Base-by-base conservation (phyloP, 2,888 invertebrate genomes). In the Fragum sueziense region DNA sequence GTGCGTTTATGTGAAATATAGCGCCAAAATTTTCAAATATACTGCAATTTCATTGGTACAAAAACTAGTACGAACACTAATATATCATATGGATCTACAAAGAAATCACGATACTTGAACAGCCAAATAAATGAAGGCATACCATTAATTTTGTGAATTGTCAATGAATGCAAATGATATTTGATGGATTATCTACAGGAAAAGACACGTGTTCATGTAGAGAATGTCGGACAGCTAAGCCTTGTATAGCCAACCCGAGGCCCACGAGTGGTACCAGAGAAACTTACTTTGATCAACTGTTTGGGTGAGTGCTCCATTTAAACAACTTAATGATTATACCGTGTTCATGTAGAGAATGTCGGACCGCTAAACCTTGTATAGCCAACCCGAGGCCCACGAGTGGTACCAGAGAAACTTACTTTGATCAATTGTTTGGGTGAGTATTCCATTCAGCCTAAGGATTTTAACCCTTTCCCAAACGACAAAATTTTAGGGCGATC, bases 351-450 rank as follows among this genome's bases (percentile, higher is more conserved):
- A n/a, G 27, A n/a, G 65, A 65, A 25, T 65, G 65, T 11, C 37
- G 27, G 3, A 34, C 65, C 14, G n/a, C 65, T 6, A 33, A 65
- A 27, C 65, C 65, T 3, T 65, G 65, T 25, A 41, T 65, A 25
- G 25, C 65, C 25, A 27, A 65, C 14, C 65, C 65, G 1, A 33
- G 65, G 17, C 65, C 65, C 3, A 65, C 65, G 4, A 65, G 65
- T 20, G 41, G 14, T 34, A 65, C 65, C 11, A 29, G 65, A 11
- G 41, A 65, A 34, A 65, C 37, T 0, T 65, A 65, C 22, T 65
- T 65, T 41, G 65, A 65, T 33, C 33, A 37, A 11, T 14, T 65
- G 41, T 65, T 65, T 25, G 41, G 65, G 65, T 65, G 27, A 25
- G 41, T 6, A 41, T 41, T 41, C 41, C 17, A 11, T 41, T 41